Percentiles rank a stretch among this genome's conserved stretches.
These are phyloP conservation scores for Dromas ardeola DNA, from an alignment of 2,113 vertebrate genomes.

Conservation along the genomic window DNA sequence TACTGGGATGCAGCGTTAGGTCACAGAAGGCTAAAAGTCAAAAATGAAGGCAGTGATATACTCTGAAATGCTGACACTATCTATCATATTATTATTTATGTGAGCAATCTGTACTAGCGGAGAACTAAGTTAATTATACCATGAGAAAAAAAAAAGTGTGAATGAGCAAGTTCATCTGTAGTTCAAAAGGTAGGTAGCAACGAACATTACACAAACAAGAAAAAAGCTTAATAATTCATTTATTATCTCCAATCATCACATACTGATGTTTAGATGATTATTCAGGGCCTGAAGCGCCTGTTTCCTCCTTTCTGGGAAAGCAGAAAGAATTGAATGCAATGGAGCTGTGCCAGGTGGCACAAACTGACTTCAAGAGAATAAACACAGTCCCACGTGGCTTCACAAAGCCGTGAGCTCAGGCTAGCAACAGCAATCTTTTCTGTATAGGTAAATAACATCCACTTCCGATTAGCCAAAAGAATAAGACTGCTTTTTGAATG, in stretches of 20 bases:
- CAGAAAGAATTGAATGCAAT: neutral
- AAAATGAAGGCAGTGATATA: neutral
- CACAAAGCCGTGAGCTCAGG: neutral
- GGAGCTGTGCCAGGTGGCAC: neutral
- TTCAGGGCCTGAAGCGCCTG: neutral
- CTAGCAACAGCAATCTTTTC: neutral
- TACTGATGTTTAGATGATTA: neutral
- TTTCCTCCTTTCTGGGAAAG: conserved; percentile 19
- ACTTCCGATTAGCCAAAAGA: neutral
- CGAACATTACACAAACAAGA: neutral
- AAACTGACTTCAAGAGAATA: neutral
- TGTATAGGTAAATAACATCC: neutral
- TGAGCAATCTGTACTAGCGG: neutral
- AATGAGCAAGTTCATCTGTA: neutral
- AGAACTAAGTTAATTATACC: neutral
- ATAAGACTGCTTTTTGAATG: neutral
- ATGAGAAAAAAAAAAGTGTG: neutral
- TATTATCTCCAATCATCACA: neutral
- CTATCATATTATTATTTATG: neutral
- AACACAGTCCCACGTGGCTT: neutral
- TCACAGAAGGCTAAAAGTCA: neutral
- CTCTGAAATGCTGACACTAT: neutral
- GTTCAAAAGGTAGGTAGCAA: neutral
- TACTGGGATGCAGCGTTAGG: neutral
- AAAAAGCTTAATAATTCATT: neutral